These are phyloP conservation scores for Sigmodon hispidus DNA, from an alignment of 2,113 vertebrate genomes.

Conservation along the genomic window DNA sequence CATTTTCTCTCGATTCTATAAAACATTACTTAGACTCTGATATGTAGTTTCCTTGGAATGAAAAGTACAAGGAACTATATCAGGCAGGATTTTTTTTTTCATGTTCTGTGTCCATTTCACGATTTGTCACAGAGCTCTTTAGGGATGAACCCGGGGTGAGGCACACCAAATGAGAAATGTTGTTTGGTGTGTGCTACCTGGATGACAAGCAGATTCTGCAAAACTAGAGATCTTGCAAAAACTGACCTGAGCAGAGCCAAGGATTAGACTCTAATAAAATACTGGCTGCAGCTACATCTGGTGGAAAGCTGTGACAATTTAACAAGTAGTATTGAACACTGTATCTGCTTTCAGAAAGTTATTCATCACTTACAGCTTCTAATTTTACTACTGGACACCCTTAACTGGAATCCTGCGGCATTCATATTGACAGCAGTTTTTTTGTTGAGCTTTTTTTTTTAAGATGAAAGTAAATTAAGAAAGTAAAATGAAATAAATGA, in stretches of 20 bases:
- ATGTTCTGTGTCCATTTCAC: not conserved
- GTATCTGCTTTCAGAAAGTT: not conserved
- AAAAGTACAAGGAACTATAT: constrained; percentile 29
- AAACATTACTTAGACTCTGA: constrained; percentile 52
- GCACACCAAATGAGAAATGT: not conserved
- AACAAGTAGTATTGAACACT: constrained; percentile 13
- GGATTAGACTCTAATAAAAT: constrained; percentile 59
- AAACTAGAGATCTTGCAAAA: constrained; percentile 31
- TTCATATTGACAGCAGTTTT: constrained; percentile 10
- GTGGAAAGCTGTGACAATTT: constrained; percentile 4
- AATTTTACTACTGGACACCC: constrained; percentile 54
- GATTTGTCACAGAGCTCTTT: not conserved
- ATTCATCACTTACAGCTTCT: constrained; percentile 25
- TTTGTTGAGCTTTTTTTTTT: not conserved
- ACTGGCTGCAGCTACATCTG: not conserved
- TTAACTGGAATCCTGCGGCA: constrained; percentile 29
- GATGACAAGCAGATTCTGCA: constrained; percentile 28
- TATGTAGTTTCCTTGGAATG: constrained; percentile 54
- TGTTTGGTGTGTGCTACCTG: not conserved
- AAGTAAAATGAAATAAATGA: constrained; percentile 60
- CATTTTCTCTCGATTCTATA: constrained; percentile 56
- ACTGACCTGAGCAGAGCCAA: not conserved
- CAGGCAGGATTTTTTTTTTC: constrained; percentile 18
- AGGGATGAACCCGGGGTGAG: not conserved
- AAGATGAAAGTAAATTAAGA: constrained; percentile 63